These are phyloP conservation scores for Spinus olivaceus DNA, from an alignment of 2,797 vertebrate genomes.

Conservation along the genomic window DNA sequence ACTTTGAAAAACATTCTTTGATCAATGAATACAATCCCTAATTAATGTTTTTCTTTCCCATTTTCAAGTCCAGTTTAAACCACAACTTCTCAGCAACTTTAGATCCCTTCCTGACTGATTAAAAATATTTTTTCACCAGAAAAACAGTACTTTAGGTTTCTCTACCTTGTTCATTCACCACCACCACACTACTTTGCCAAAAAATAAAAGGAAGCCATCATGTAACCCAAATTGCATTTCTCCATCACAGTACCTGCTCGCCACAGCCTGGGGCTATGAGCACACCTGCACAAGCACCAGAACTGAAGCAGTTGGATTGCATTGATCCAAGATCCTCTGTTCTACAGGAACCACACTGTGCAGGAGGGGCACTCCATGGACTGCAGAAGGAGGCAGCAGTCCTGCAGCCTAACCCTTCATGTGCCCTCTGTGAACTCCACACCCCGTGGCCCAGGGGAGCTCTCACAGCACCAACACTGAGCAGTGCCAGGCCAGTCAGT, in stretches of 20 bases:
- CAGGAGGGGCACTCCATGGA: neutral
- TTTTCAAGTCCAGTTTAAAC: neutral
- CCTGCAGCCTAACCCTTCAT: neutral
- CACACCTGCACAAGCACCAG: neutral
- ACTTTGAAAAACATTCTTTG: neutral
- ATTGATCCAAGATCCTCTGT: neutral
- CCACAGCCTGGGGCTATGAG: neutral
- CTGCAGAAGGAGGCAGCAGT: neutral
- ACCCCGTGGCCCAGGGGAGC: accelerated
- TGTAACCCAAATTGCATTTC: neutral
- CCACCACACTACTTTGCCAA: neutral
- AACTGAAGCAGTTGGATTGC: neutral
- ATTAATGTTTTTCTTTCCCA: neutral
- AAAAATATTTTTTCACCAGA: neutral
- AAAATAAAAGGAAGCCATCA: accelerated
- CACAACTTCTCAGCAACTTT: neutral
- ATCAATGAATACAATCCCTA: neutral
- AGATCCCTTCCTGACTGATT: neutral
- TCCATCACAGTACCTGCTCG: neutral
- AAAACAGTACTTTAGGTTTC: neutral
- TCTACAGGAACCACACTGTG: accelerated
- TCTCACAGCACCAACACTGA: neutral
- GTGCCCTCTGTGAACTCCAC: neutral
- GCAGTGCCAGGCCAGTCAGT: neutral
- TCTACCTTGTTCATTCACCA: neutral